Base-by-base conservation (phyloP, 1,140 invertebrate species). In the Drosophila parabipectinata region DNA sequence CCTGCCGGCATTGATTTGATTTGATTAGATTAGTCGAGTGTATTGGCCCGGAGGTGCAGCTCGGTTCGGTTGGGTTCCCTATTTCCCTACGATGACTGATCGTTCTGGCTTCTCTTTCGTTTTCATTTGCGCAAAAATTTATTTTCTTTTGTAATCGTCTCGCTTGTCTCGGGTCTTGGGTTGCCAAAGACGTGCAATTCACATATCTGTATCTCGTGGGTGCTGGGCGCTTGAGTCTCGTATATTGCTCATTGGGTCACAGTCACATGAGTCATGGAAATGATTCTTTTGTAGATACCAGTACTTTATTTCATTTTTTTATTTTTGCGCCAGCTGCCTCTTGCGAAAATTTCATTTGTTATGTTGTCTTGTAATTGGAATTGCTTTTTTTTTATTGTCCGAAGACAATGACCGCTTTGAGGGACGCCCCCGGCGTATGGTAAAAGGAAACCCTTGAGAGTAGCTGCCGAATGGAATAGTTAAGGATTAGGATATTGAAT, bases 201-300 rank as follows among this genome's bases (percentile, higher is more conserved):
- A 66, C 68, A 66, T 77, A 56, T 74, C 73, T 77, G 62, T 44
- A 41, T 60, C 62, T 82, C 69, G 78, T 87, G 84, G 81, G 81
- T 85, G 66, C 63, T 69, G 59, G 59, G 63, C 63, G 59, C 58
- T 51, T 41, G 12, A 51, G n/a, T 54, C 10, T 44, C 41, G 79
- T 64, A 73, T 52, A 84, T 85, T 87, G 82, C 82, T 84, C 77
- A 85, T 85, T 85, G 81, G 82, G 82, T 81, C 81, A 84, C 80
- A 84, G 63, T 74, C 80, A 72, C 60, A 77, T 83, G 80, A 83
- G 54, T 83, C 80, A 87, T 34, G 74, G 74, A 71, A 44, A 52
- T 57, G 44, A 71, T 74, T 53, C 60, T 63, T 77, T 76, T 77
- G 77, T 60, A 71, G 77, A 64, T 80, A 80, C 64, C 34, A 51